A percentile compares a stretch with the other conserved stretches of the same genome.
phyloP scores from a whole-genome alignment of 2,888 invertebrate species.

The Pammene fasciana region DNA sequence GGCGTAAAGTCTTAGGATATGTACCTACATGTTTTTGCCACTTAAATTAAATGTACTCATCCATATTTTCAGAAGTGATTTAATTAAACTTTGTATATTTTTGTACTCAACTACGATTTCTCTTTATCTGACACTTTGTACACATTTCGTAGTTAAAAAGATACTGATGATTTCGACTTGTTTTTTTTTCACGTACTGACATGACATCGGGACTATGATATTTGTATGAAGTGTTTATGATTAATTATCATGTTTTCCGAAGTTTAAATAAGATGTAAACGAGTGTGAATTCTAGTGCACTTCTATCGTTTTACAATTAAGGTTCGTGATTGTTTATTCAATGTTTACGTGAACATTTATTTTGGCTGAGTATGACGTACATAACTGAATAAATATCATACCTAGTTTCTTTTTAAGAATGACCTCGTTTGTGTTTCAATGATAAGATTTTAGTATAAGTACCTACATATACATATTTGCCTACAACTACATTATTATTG shows the following conservation, averaged over 20 bases:
- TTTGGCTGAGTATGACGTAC: conserved; percentile 29
- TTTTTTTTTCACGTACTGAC: conserved; percentile 17
- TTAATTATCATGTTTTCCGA: conserved; percentile 15
- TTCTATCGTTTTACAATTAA: not conserved
- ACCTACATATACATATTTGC: not conserved
- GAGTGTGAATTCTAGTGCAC: not conserved
- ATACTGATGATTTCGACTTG: not conserved
- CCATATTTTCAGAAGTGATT: too few relatives aligned
- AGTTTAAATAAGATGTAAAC: not conserved
- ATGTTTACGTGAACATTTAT: conserved; percentile 21
- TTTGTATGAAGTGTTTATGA: conserved; percentile 41
- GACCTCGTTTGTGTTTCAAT: not conserved
- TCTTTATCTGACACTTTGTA: conserved; percentile 5
- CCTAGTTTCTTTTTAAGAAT: conserved; percentile 11
- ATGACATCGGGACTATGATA: conserved; percentile 28
- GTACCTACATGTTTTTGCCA: too few relatives aligned
- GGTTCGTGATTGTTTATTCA: conserved; percentile 17
- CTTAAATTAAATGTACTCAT: too few relatives aligned
- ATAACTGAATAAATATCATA: conserved; percentile 12
- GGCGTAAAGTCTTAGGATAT: too few relatives aligned
- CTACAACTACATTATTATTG: too few relatives aligned
- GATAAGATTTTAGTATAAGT: not conserved
- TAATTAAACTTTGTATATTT: not conserved
- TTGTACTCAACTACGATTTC: not conserved
- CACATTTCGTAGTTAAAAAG: conserved; percentile 8